Evolutionary conservation across 2,888 invertebrate species (phyloP), one percentile per base, ranked within the genome.

Genomic region (Meiosimyza decipiens): DNA sequence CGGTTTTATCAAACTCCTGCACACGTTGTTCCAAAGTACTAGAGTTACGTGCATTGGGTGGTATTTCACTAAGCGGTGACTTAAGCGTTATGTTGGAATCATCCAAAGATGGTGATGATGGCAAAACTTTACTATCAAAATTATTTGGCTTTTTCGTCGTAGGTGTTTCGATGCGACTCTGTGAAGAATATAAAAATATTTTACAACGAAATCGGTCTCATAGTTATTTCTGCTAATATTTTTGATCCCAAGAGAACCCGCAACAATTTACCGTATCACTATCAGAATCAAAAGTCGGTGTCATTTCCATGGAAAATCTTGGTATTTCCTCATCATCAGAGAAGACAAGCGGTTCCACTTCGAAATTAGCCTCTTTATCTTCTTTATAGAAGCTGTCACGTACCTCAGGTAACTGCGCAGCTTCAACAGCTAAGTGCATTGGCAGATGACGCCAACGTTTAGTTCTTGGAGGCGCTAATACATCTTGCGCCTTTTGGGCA

Each of bases 381-480:
- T 89, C 89, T 71, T 89, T 89, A 82, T 90, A 89, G 83, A 90
- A 91, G 83, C 91, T 91, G 79, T 91, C 89, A 76, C 89, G 88
- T 73, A 89, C 88, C 72, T 77, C 75, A 3, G 77, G 72, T n/a
- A 74, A n/a, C 9, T 6, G 40, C 7, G 1, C 40, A 13, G 7
- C n/a, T 1, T 7, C 54, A 54, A 54, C 7, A 16, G 4, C 40
- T 9, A 40, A 40, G 9, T 40, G 40, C 11, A 82, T 78, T 64
- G 81, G 80, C 28, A 84, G 72, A 63, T 83, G 83, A 16, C 84
- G 84, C 83, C 83, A 83, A 16, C 83, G 79, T 51, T 83, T 84
- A 2, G 80, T 79, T 28, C 82, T 82, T 2, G 79, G 77, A 47
- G 73, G 78, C 16, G 11, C 55, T 79, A 77, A 18, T 40, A 22